These are phyloP conservation scores for Microctonus aethiopoides DNA, from an alignment of 2,888 invertebrate species.

Conservation along the genomic window DNA sequence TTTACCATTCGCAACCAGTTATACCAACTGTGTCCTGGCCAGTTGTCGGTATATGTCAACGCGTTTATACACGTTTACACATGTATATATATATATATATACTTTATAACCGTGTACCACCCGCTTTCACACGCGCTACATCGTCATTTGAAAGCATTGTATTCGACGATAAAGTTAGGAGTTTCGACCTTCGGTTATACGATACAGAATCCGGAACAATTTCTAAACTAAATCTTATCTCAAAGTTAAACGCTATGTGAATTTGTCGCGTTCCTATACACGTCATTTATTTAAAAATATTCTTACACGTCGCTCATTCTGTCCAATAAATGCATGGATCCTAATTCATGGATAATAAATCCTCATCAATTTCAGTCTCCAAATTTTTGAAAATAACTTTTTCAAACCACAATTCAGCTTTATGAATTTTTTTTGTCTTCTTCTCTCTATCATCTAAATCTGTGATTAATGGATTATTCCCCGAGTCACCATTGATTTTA, in stretches of 20 bases:
- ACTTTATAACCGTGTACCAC: not conserved
- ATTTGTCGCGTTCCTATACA: conserved; percentile 1
- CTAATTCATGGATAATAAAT: too few relatives aligned
- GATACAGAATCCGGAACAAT: conserved; percentile 38
- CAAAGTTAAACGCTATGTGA: not conserved
- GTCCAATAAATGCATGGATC: too few relatives aligned
- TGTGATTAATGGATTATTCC: conserved; percentile 75
- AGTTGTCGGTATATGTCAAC: not conserved
- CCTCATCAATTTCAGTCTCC: conserved; percentile 86
- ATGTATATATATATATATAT: too few relatives aligned
- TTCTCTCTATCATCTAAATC: conserved; percentile 83
- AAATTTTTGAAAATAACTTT: conserved; percentile 85
- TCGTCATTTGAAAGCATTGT: conserved; percentile 34
- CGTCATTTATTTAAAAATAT: not conserved
- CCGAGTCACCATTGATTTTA: conserved; percentile 35
- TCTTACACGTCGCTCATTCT: too few relatives aligned
- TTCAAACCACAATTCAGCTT: conserved; percentile 89
- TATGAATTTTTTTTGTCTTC: conserved; percentile 78
- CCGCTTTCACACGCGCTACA: not conserved
- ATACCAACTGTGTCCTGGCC: not conserved
- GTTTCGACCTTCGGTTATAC: conserved; percentile 14
- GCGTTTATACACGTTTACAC: too few relatives aligned
- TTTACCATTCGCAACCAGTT: conserved; percentile 21
- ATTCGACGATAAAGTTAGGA: conserved; percentile 39
- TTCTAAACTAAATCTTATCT: conserved; percentile 1